phyloP scores from a whole-genome alignment of 1,140 invertebrate genomes.

The Cephus cinctus region DNA sequence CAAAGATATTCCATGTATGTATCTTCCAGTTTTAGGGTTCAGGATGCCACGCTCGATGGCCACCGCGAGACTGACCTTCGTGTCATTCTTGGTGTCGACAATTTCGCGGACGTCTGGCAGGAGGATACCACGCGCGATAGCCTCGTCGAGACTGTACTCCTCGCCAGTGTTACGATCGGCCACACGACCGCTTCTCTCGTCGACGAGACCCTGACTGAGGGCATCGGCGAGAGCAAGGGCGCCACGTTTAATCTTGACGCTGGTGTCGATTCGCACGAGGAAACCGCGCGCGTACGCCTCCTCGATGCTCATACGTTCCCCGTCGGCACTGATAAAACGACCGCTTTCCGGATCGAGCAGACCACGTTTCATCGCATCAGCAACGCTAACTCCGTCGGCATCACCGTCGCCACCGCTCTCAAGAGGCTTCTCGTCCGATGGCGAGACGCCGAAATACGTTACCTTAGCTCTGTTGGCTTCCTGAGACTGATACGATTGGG shows the following conservation, averaged over 20 bases:
- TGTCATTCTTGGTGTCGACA: slow-evolving; percentile 74
- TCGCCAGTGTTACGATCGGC: slow-evolving; percentile 81
- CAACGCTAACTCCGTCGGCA: slow-evolving; percentile 63
- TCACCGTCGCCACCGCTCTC: too few relatives aligned
- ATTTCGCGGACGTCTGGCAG: slow-evolving; percentile 76
- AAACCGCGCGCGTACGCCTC: slow-evolving; percentile 77
- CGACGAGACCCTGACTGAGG: slow-evolving; percentile 77
- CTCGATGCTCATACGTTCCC: slow-evolving; percentile 71
- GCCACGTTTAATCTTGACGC: slow-evolving; percentile 70
- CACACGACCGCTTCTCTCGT: slow-evolving; percentile 73
- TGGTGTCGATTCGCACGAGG: slow-evolving; percentile 69
- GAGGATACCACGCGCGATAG: slow-evolving; percentile 74
- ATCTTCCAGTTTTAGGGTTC: slow-evolving; percentile 76
- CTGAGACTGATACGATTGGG: too few relatives aligned
- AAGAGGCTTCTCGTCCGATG: too few relatives aligned
- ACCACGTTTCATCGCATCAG: slow-evolving; percentile 77
- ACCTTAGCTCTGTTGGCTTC: slow-evolving; percentile 82
- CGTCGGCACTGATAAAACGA: slow-evolving; percentile 65
- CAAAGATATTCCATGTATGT: slow-evolving; percentile 70
- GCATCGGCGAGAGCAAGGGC: slow-evolving; percentile 79
- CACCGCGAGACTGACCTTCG: slow-evolving; percentile 77
- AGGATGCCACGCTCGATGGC: slow-evolving; percentile 77
- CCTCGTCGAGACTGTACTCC: slow-evolving; percentile 76
- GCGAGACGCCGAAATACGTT: slow-evolving; percentile 58
- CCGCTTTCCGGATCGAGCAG: slow-evolving; percentile 77